Conservation (phyloP, 2,797 vertebrate species). For the Decapterus maruadsi region DNA sequence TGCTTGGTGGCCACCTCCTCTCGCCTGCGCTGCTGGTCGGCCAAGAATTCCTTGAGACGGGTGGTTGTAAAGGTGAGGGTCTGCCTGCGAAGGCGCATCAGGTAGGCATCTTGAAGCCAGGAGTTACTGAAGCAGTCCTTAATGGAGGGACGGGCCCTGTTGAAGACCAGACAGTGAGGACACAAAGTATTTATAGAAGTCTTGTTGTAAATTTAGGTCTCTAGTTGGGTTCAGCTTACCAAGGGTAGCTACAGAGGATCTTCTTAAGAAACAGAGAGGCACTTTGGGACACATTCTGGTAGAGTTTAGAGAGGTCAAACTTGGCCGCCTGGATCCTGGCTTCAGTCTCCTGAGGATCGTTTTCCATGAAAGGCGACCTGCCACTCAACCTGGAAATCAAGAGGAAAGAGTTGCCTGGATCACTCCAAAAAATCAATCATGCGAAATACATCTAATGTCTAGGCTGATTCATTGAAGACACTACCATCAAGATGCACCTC, state of each 20-base stretch:
- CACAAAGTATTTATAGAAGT: background rate
- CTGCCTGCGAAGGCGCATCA: constrained; percentile 97
- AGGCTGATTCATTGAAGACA: background rate
- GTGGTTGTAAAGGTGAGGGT: constrained; percentile 98
- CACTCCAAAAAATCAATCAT: background rate
- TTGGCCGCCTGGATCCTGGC: constrained; percentile 93
- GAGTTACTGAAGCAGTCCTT: constrained; percentile 96
- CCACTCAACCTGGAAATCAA: constrained; percentile 91
- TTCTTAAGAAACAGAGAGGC: constrained; percentile 97
- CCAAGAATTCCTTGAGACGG: constrained; percentile 96
- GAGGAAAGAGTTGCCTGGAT: background rate
- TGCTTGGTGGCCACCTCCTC: constrained; percentile 91
- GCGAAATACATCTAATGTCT: background rate
- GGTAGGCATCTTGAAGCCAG: constrained; percentile 98
- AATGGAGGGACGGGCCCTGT: constrained; percentile 94
- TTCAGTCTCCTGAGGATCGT: constrained; percentile 91
- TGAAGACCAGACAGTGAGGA: constrained; percentile 28
- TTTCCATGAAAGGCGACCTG: constrained; percentile 92
- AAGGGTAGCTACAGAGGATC: constrained; percentile 94
- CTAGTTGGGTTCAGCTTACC: constrained; percentile 83
- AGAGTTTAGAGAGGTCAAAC: constrained; percentile 96
- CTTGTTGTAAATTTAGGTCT: constrained; percentile 1
- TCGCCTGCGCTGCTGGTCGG: constrained; percentile 92
- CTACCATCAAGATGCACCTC: background rate
- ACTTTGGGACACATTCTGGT: constrained; percentile 98